A percentile compares a stretch with the other conserved stretches of the same genome.
phyloP scores from a whole-genome alignment of 2,113 vertebrate species.

The Arenaria interpres region DNA sequence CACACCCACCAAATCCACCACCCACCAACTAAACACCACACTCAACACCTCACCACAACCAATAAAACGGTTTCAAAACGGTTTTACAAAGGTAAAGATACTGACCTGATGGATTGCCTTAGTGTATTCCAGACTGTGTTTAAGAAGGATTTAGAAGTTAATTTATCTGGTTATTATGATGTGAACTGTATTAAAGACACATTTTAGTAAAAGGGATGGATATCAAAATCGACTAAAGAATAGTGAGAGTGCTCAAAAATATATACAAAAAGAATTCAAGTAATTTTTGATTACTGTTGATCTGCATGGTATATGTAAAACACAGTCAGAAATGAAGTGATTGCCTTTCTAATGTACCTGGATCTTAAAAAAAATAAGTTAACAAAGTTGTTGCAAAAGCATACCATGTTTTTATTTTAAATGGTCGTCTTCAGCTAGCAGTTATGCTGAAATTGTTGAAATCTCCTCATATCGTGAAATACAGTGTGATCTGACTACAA shows the following conservation, averaged over 20 bases:
- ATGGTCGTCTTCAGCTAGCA: background rate
- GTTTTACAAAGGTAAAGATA: background rate
- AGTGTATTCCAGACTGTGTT: background rate
- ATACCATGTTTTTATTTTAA: background rate
- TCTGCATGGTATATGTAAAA: background rate
- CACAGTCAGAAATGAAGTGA: background rate
- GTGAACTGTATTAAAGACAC: background rate
- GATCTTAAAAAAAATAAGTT: background rate
- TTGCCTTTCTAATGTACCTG: background rate
- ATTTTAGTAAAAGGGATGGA: background rate
- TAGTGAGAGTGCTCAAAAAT: background rate
- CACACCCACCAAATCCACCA: too few relatives aligned
- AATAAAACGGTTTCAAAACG: too few relatives aligned
- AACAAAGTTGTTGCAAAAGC: background rate
- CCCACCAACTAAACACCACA: too few relatives aligned
- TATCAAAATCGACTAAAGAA: background rate
- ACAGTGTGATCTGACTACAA: background rate
- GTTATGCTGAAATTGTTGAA: background rate
- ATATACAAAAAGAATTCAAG: background rate
- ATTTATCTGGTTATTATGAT: background rate
- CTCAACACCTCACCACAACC: too few relatives aligned
- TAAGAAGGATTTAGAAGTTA: background rate
- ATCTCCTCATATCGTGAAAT: background rate
- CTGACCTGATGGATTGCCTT: background rate
- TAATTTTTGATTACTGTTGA: background rate